These are phyloP conservation scores for Cydia fagiglandana DNA, from an alignment of 1,140 invertebrate genomes.

Conservation along the genomic window DNA sequence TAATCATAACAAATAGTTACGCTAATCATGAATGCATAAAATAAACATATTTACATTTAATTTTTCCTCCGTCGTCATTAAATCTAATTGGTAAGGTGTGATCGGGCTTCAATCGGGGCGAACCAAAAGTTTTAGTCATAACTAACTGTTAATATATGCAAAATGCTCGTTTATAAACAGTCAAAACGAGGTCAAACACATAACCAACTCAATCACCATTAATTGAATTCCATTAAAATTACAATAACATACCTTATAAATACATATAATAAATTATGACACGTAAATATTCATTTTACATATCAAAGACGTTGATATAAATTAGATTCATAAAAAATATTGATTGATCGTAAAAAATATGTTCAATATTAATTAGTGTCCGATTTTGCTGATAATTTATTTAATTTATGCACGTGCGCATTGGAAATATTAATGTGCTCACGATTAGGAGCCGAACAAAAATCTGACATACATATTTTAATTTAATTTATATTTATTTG, in stretches of 20 bases:
- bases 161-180: constrained; percentile 2
- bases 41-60: background rate
- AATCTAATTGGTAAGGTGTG: background rate
- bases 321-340: constrained; percentile 30
- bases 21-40: background rate
- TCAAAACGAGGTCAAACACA: constrained; percentile 6
- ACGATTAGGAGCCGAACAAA: constrained; percentile 1
- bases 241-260: constrained; percentile 27
- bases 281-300: constrained; percentile 16
- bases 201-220: constrained; percentile 30
- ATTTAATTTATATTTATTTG: no score
- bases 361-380: constrained; percentile 29
- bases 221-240: constrained; percentile 29
- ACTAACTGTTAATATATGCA: background rate
- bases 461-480: no score
- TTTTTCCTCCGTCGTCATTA: background rate
- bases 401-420: background rate
- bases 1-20: background rate
- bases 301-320: constrained; percentile 14
- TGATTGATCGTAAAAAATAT: constrained; percentile 31
- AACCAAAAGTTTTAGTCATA: background rate
- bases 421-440: constrained; percentile 13
- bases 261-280: constrained; percentile 4
- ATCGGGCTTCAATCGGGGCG: background rate
- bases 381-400: constrained; percentile 29